A percentile compares a stretch with the other conserved stretches of the same genome.
phyloP scores from a whole-genome alignment of 2,113 vertebrate genomes.

The Jaculus jaculus region DNA sequence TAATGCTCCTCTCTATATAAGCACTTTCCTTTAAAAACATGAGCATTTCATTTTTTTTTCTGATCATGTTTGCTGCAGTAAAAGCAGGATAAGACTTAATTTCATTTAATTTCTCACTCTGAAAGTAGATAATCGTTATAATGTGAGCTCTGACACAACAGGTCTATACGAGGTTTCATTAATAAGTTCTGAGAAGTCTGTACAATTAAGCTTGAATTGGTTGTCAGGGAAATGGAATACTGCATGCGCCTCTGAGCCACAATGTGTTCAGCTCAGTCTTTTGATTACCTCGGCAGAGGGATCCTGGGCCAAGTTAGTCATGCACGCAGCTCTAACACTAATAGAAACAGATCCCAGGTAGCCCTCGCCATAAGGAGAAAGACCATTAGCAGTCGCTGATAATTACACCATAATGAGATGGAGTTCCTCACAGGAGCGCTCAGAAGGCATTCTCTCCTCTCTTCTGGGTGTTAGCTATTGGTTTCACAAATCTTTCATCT shows the following conservation, averaged over 20 bases:
- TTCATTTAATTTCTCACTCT: neutral
- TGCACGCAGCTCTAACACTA: neutral
- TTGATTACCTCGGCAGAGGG: neutral
- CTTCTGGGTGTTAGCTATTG: conserved; percentile 19
- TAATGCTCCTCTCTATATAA: no score
- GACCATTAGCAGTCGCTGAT: neutral
- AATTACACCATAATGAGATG: conserved; percentile 60
- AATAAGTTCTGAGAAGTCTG: neutral
- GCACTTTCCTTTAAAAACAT: neutral
- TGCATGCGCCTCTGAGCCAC: neutral
- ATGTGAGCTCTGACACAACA: neutral
- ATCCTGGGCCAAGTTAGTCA: neutral
- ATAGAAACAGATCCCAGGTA: neutral
- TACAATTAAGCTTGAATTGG: neutral
- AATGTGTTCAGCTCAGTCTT: neutral
- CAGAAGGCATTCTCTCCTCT: conserved; percentile 19
- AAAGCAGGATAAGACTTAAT: neutral
- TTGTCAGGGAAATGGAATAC: neutral
- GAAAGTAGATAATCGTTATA: neutral
- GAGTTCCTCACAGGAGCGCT: neutral
- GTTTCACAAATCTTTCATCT: conserved; percentile 33
- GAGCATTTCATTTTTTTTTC: neutral
- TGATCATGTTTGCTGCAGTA: neutral
- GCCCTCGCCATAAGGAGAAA: neutral
- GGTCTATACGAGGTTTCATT: neutral